Evolutionary conservation across 2,888 invertebrate genomes (phyloP).

Genomic region (Hirudinaria manillensis): DNA sequence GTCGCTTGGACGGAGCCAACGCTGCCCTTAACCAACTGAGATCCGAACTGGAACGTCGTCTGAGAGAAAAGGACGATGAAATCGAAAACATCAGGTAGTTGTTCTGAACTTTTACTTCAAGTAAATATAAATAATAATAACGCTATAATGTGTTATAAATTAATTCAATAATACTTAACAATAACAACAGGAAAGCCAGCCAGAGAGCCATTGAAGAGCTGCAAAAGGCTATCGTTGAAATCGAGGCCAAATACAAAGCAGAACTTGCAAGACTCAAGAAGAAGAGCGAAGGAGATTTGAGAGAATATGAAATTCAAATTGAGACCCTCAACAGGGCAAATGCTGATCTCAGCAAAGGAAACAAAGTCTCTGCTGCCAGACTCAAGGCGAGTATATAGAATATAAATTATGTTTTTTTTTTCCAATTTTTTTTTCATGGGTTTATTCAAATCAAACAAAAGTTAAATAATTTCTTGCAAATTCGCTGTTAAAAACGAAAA

Average conservation of each 20-base stretch:
- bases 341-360: constrained; percentile 78
- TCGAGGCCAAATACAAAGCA: constrained; percentile 53
- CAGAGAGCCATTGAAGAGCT: constrained; percentile 54
- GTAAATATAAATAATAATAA: not conserved
- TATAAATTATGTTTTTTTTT: not conserved
- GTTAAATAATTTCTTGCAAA: not conserved
- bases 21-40: constrained; percentile 75
- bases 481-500: not conserved
- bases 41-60: constrained; percentile 90
- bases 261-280: constrained; percentile 54
- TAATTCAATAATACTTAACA: not conserved
- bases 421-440: too few relatives aligned
- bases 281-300: constrained; percentile 53
- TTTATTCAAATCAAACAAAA: not conserved
- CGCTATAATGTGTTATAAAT: not conserved
- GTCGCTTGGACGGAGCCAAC: constrained; percentile 84
- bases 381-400: constrained; percentile 60
- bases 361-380: constrained; percentile 92
- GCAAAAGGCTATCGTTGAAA: constrained; percentile 53
- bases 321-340: constrained; percentile 42
- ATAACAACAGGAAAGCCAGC: constrained; percentile 48
- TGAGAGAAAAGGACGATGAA: constrained; percentile 97
- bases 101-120: constrained; percentile 53
- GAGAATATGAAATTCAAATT: constrained; percentile 49
- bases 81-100: constrained; percentile 85